Evolutionary conservation across 35 echinoderm and acorn worm species (phyloP).

Genomic region (Ophioderma brevispina): DNA sequence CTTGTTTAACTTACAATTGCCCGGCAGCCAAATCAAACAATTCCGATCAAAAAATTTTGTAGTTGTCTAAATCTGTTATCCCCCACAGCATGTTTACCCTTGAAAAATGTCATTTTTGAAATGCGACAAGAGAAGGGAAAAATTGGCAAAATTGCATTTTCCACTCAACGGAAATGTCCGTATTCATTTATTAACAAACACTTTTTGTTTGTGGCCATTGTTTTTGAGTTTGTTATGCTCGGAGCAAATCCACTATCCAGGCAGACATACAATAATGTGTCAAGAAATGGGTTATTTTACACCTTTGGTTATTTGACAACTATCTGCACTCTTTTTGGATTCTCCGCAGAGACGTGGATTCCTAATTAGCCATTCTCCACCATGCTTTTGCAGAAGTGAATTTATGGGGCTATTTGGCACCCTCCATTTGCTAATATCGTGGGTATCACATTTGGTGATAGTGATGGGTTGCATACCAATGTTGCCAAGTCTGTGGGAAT

Average conservation of each 20-base stretch:
- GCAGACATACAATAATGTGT: background rate
- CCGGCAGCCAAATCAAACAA: background rate
- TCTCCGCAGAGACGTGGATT: background rate
- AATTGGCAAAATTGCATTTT: background rate
- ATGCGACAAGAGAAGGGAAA: background rate
- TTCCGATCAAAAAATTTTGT: background rate
- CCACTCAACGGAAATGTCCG: background rate
- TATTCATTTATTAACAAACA: background rate
- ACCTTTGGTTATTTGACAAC: background rate
- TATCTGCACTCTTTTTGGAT: background rate
- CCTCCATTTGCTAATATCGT: constrained; percentile 9
- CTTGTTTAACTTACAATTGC: background rate
- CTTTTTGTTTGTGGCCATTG: constrained; percentile 10
- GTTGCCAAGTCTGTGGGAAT: background rate
- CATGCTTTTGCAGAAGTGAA: background rate
- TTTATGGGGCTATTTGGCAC: constrained; percentile 12
- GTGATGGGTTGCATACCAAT: background rate
- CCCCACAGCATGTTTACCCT: background rate
- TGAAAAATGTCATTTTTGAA: constrained; percentile 1
- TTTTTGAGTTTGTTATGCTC: background rate
- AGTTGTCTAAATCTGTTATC: background rate
- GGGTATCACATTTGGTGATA: background rate
- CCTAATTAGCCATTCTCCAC: background rate
- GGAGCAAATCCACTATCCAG: background rate
- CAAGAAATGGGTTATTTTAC: background rate